Evolutionary conservation across 1,140 invertebrate species (phyloP).

Genomic region (Diabrotica virgifera): DNA sequence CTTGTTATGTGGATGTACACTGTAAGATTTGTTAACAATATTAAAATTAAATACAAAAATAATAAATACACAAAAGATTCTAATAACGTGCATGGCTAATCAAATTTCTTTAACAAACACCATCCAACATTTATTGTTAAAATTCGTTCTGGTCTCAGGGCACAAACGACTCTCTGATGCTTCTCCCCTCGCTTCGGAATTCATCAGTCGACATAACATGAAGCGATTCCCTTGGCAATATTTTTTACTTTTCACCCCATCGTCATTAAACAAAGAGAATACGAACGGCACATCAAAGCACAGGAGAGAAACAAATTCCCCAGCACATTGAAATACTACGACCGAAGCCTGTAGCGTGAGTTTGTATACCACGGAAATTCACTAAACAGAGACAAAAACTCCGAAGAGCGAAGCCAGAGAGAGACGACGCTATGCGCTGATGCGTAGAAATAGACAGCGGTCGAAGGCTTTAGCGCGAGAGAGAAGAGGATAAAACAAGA

Average conservation of each 20-base stretch:
- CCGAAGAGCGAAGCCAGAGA: constrained; percentile 1
- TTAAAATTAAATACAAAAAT: too few species aligned
- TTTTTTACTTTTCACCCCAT: constrained; percentile 27
- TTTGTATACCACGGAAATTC: constrained; percentile 18
- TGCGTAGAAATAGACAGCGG: constrained; percentile 5
- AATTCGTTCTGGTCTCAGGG: constrained; percentile 9
- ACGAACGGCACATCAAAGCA: constrained; percentile 7
- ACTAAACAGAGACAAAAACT: constrained; percentile 16
- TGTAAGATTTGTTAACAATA: too few species aligned
- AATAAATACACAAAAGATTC: too few species aligned
- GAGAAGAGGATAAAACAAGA: constrained; percentile 26
- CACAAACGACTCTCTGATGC: background rate
- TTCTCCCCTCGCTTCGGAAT: constrained; percentile 16
- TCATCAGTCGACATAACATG: constrained; percentile 19
- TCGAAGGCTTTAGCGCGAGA: constrained; percentile 3
- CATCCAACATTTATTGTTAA: too few species aligned
- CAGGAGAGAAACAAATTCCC: constrained; percentile 2
- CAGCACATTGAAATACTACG: constrained; percentile 10
- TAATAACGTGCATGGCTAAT: too few species aligned
- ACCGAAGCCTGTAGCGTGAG: constrained; percentile 1
- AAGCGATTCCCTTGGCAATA: constrained; percentile 21
- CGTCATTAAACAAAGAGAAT: constrained; percentile 11
- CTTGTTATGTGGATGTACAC: too few species aligned
- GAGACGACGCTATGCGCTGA: constrained; percentile 15
- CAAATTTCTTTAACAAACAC: too few species aligned